Base-by-base conservation (phyloP, 2,113 vertebrate genomes). In the Cyanistes caeruleus region DNA sequence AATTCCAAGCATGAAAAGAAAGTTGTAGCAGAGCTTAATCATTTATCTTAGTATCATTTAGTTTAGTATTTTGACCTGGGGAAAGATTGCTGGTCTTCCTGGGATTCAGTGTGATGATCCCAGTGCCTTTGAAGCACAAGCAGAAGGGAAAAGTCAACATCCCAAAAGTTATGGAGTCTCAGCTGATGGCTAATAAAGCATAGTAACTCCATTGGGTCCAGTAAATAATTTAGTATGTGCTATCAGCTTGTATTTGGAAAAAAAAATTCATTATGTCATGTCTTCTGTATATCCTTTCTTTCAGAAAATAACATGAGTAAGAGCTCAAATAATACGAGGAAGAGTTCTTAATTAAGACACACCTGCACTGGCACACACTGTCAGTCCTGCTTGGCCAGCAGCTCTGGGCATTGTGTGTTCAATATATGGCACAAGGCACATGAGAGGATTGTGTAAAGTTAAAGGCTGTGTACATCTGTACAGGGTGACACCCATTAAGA, bases 391-490 rank as follows among this genome's bases (percentile, higher is more conserved):
- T 73, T 64, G 55, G 41, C 49, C 68, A 59, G 60, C 70, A 86
- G 0, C 68, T 79, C 46, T 41, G 4, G 2, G 5, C 3, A 0
- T 44, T 91, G 17, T 48, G 25, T 33, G 27, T 72, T 80, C 60
- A 22, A 3, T 39, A n/a, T 75, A 16, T 16, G 53, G 70, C 51
- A 51, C 0, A 0, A 65, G n/a, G 37, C 79, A 79, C 0, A 0
- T 28, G 46, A 62, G 37, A 73, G 35, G 27, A 20, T 2, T 62
- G 16, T 51, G 39, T 74, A 39, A 53, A 28, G 21, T 82, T 82
- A 69, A 92, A 90, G 30, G 27, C 64, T 84, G 1, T 58, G 63
- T 46, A 24, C 16, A 6, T 70, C 37, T 4, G 0, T 46, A 20
- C 43, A 70, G 33, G 51, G 28, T 56, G 14, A 22, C 35, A 69